Conservation (phyloP, 2,888 invertebrate species). For the Diplazon laetatorius region DNA sequence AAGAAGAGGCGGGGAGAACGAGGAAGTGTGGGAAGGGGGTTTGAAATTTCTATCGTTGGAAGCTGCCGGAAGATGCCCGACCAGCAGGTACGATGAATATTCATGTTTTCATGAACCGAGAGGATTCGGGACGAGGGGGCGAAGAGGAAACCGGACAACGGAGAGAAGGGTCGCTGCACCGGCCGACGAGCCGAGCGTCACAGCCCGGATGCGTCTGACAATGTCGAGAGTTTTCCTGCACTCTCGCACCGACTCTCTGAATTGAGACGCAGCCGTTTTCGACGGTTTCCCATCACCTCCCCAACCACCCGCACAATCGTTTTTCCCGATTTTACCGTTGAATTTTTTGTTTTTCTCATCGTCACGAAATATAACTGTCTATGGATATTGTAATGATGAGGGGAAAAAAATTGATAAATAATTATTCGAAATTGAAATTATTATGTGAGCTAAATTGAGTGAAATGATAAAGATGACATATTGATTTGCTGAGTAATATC, state of each 20-base stretch:
- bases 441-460: too few relatives aligned
- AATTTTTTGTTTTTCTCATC: not conserved
- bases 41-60: slow-evolving; percentile 46
- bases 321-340: not conserved
- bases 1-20: not conserved
- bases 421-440: too few relatives aligned
- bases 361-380: not conserved
- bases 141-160: not conserved
- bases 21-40: slow-evolving; percentile 5
- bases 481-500: too few relatives aligned
- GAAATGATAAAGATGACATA: too few relatives aligned
- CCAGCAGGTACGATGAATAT: slow-evolving; percentile 39
- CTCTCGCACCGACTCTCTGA: slow-evolving; percentile 1
- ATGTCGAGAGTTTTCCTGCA: slow-evolving; percentile 41
- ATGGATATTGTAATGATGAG: too few relatives aligned
- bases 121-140: not conserved
- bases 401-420: too few relatives aligned
- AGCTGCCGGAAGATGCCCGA: slow-evolving; percentile 45
- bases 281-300: slow-evolving; percentile 14
- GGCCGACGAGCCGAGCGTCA: slow-evolving; percentile 22
- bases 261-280: slow-evolving; percentile 10
- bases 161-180: slow-evolving; percentile 4
- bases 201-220: slow-evolving; percentile 38
- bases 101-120: slow-evolving; percentile 40
- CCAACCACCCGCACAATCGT: not conserved